Base-by-base conservation (phyloP, 2,888 invertebrate genomes). In the Ophioninae sp. region DNA sequence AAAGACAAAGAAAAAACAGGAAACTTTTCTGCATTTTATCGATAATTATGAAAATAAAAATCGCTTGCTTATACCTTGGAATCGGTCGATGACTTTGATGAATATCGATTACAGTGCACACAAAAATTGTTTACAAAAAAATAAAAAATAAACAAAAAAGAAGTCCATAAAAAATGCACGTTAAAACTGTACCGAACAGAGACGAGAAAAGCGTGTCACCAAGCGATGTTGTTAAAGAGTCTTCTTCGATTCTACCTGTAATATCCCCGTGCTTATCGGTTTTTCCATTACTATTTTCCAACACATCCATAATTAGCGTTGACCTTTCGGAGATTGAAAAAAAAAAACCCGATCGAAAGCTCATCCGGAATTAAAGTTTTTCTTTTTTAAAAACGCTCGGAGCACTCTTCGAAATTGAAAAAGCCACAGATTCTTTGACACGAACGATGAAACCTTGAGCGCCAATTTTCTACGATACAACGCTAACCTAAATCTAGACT, bases 21-120 rank as follows among this genome's bases (percentile, higher is more conserved):
- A 74, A 68, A 76, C 79, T 76, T 77, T 83, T 83, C 83, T 83
- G 79, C 79, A 83, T 83, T 80, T 77, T 73, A 8, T 67, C 79
- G 39, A 83, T 56, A 67, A 72, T 65, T 57, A 61, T 30, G 61
- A 68, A 21, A 23, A 20, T n/a, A 37, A 67, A 61, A 50, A 17
- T n/a, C 64, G 20, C 37, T 20, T 13, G 7, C 7, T 56, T 64
- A 20, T n/a, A 5, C 21, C 44, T 17, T 57, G 17, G n/a, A 23
- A 67, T n/a, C 30, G 3, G 23, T 23, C 13, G 41, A 59, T 70
- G 64, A 70, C 79, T 69, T 70, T 17, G 68, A 41, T 62, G 23
- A 73, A 73, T 44, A 62, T 62, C n/a, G 17, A 10, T 8, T 8
- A 23, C 7, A 23, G 44, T 62, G 21, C 59, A 8, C 23, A 13